phyloP scores from a whole-genome alignment of 2,888 invertebrate species.

The Tinea trinotella region DNA sequence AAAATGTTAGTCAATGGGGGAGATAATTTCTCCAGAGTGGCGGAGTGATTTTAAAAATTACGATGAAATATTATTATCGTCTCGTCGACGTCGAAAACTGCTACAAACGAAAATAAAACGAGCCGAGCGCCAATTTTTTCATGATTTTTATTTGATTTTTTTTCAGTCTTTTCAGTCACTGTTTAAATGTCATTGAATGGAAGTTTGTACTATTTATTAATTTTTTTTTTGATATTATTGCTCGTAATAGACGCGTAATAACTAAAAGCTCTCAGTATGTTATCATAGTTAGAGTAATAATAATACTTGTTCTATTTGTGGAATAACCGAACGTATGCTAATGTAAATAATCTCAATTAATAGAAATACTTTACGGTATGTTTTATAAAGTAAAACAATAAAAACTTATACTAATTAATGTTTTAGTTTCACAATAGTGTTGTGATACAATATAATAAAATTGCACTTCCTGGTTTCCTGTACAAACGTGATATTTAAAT shows the following conservation, averaged over 20 bases:
- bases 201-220: too few species aligned
- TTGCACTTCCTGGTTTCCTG: conserved; percentile 20
- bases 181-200: background rate
- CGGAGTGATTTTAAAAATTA: conserved; percentile 55
- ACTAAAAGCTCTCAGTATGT: too few species aligned
- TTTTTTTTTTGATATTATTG: too few species aligned
- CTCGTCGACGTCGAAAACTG: conserved; percentile 19
- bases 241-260: too few species aligned
- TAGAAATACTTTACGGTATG: too few species aligned
- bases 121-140: conserved; percentile 1
- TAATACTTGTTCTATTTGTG: too few species aligned
- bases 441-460: conserved; percentile 17
- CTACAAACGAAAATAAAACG: background rate
- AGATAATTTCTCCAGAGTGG: conserved; percentile 54
- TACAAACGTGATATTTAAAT: conserved; percentile 66
- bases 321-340: too few species aligned
- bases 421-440: conserved; percentile 14
- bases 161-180: background rate
- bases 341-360: too few species aligned
- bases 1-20: conserved; percentile 65
- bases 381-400: background rate
- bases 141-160: conserved; percentile 1
- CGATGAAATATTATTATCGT: conserved; percentile 49
- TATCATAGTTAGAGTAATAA: too few species aligned
- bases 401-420: background rate